These are phyloP conservation scores for Sesamia inferens DNA, from an alignment of 2,888 invertebrate genomes.

Conservation along the genomic window DNA sequence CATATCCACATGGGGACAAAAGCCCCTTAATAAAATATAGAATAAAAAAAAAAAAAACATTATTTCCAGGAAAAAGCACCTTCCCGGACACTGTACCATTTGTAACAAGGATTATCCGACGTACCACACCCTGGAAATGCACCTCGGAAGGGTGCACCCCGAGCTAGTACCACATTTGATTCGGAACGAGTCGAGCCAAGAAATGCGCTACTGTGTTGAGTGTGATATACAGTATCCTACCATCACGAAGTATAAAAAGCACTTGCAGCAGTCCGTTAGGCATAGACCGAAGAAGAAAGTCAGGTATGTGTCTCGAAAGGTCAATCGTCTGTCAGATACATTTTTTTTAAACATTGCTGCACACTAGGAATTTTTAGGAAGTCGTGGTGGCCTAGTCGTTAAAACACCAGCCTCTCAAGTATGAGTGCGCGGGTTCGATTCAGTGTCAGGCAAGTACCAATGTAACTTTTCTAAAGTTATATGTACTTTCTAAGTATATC, in stretches of 20 bases:
- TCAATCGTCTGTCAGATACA: too few relatives aligned
- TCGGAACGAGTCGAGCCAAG: slow-evolving; percentile 46
- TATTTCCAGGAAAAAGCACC: slow-evolving; percentile 69
- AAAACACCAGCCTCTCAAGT: too few relatives aligned
- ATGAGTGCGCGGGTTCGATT: too few relatives aligned
- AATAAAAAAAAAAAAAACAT: too few relatives aligned
- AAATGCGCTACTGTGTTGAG: slow-evolving; percentile 80
- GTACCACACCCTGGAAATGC: slow-evolving; percentile 59
- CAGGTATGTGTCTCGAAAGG: slow-evolving; percentile 61
- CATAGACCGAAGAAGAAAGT: slow-evolving; percentile 68
- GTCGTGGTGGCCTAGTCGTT: too few relatives aligned
- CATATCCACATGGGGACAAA: too few relatives aligned
- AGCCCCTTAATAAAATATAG: too few relatives aligned
- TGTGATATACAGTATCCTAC: slow-evolving; percentile 77
- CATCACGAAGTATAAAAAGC: slow-evolving; percentile 71
- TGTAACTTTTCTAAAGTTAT: too few relatives aligned
- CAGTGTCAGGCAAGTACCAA: too few relatives aligned
- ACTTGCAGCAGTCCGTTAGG: slow-evolving; percentile 71
- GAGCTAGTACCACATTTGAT: slow-evolving; percentile 24
- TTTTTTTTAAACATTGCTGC: too few relatives aligned
- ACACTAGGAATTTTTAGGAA: too few relatives aligned
- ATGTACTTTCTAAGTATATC: too few relatives aligned
- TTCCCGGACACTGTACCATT: slow-evolving; percentile 65
- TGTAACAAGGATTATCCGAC: slow-evolving; percentile 65
- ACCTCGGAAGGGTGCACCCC: slow-evolving; percentile 65